Conservation (phyloP, 2,888 invertebrate genomes). For the Perizoma affinitatum region DNA sequence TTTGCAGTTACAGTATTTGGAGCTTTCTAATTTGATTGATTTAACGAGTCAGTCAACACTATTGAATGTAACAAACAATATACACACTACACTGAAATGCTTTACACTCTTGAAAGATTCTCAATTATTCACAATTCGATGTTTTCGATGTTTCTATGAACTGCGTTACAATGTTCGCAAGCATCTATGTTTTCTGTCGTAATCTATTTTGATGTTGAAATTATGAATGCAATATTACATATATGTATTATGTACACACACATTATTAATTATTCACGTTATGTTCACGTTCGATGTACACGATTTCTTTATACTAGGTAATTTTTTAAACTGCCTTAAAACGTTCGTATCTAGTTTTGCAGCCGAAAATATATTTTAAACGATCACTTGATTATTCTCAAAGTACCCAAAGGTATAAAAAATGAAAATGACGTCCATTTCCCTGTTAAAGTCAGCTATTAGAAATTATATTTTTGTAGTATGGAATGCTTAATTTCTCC, state of each 20-base stretch:
- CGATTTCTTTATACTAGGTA: conserved; percentile 54
- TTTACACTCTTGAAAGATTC: conserved; percentile 58
- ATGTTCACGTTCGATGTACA: conserved; percentile 62
- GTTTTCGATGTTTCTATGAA: conserved; percentile 59
- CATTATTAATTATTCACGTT: conserved; percentile 52
- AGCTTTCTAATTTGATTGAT: conserved; percentile 22
- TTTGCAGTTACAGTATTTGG: conserved; percentile 35
- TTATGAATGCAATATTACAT: conserved; percentile 52
- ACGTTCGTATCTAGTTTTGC: conserved; percentile 53
- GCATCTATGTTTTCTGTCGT: conserved; percentile 46
- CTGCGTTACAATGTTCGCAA: conserved; percentile 49
- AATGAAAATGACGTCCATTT: conserved; percentile 77
- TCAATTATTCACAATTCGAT: conserved; percentile 55
- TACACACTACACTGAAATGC: conserved; percentile 69
- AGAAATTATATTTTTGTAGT: conserved; percentile 76
- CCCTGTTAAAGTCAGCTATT: conserved; percentile 84
- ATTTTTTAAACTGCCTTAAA: conserved; percentile 44
- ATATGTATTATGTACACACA: conserved; percentile 40
- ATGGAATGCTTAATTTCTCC: conserved; percentile 83
- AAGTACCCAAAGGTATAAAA: conserved; percentile 52
- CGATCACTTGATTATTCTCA: conserved; percentile 47
- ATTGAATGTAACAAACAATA: conserved; percentile 65
- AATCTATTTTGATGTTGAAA: conserved; percentile 44
- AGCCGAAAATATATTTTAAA: conserved; percentile 56
- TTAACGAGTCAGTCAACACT: conserved; percentile 75